Conservation (phyloP, 2,888 invertebrate species). For the Diarsia brunnea region DNA sequence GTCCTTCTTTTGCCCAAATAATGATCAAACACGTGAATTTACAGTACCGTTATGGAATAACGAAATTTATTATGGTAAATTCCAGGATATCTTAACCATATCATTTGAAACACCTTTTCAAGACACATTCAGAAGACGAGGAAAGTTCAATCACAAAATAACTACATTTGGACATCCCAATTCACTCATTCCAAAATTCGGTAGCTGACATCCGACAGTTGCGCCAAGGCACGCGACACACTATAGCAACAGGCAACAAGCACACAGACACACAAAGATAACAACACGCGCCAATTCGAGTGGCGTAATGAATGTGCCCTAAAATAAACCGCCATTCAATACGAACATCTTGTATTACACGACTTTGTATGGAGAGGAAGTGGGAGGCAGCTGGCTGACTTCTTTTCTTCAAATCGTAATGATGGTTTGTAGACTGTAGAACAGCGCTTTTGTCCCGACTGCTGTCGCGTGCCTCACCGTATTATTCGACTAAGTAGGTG, state of each 20-base stretch:
- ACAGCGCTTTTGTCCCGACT: constrained; percentile 84
- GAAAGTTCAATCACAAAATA: neutral
- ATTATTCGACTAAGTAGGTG: constrained; percentile 85
- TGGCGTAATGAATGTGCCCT: constrained; percentile 87
- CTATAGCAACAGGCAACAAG: constrained; percentile 64
- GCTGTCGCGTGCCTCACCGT: constrained; percentile 87
- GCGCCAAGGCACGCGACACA: constrained; percentile 66
- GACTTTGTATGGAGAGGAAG: constrained; percentile 88
- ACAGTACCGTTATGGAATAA: neutral
- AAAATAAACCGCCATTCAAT: constrained; percentile 86
- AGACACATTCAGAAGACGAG: neutral
- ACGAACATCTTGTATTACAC: constrained; percentile 88
- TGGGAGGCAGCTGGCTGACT: constrained; percentile 89
- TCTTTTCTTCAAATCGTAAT: constrained; percentile 86
- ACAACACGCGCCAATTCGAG: constrained; percentile 89
- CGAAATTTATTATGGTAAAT: neutral
- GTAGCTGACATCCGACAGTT: constrained; percentile 44
- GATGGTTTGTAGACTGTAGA: constrained; percentile 84
- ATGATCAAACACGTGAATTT: neutral
- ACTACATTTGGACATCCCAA: neutral
- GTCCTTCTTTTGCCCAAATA: neutral
- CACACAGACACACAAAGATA: constrained; percentile 81
- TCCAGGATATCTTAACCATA: neutral
- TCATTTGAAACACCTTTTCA: too few relatives aligned
- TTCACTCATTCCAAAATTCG: constrained; percentile 21